Evolutionary conservation across 2,888 invertebrate species (phyloP).

Genomic region (Drosophila differens): DNA sequence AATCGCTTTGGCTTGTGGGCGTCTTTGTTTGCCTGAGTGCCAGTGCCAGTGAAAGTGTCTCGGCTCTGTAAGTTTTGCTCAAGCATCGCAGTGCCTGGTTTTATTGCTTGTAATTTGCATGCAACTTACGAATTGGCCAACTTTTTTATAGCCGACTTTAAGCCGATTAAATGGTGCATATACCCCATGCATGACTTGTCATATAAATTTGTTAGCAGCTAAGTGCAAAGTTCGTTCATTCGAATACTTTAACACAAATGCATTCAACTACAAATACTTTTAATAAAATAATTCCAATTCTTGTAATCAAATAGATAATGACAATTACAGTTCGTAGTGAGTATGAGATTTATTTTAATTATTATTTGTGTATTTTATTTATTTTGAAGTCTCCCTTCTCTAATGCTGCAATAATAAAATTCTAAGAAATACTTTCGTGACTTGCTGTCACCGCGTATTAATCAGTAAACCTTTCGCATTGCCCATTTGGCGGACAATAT

Average conservation of each 20-base stretch:
- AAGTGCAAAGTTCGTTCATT: constrained; percentile 54
- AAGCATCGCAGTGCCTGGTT: constrained; percentile 72
- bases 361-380: background rate
- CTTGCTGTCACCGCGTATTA: constrained; percentile 75
- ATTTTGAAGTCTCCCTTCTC: background rate
- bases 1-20: constrained; percentile 72
- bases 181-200: constrained; percentile 48
- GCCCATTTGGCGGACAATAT: constrained; percentile 77
- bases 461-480: constrained; percentile 73
- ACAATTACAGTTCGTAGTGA: background rate
- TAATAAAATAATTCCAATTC: background rate
- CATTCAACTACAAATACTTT: background rate
- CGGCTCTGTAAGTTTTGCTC: constrained; percentile 60
- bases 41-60: constrained; percentile 9
- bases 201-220: constrained; percentile 10
- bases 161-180: constrained; percentile 70
- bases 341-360: background rate
- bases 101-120: constrained; percentile 80
- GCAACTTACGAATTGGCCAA: constrained; percentile 65
- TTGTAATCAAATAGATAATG: background rate
- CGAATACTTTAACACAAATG: background rate
- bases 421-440: constrained; percentile 27
- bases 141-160: constrained; percentile 68
- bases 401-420: constrained; percentile 4
- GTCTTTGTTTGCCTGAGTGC: constrained; percentile 27